Percentiles rank a stretch among this genome's conserved stretches.
phyloP scores from a whole-genome alignment of 2,888 invertebrate species.

The Microctonus hyperodae region DNA sequence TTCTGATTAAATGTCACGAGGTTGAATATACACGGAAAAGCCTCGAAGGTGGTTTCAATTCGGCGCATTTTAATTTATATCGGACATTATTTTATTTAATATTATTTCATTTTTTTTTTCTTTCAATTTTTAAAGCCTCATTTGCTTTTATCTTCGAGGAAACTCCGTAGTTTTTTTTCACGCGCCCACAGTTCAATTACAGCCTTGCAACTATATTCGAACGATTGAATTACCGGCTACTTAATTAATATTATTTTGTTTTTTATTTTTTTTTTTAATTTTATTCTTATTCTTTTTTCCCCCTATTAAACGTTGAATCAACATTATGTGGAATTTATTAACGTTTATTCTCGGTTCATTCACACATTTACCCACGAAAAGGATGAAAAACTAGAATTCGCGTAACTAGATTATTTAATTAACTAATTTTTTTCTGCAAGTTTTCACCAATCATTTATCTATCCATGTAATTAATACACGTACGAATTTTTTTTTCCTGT shows the following conservation, averaged over 20 bases:
- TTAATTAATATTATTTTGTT: conserved; percentile 28
- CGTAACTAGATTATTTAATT: conserved; percentile 11
- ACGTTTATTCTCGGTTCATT: neutral
- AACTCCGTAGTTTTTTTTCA: neutral
- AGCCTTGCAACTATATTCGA: conserved; percentile 9
- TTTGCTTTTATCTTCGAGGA: conserved; percentile 2
- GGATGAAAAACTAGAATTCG: conserved; percentile 47
- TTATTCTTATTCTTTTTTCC: neutral
- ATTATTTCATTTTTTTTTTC: conserved; percentile 4
- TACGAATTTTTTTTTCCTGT: conserved; percentile 39
- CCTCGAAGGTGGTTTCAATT: conserved; percentile 10
- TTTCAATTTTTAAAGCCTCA: neutral
- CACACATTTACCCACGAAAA: conserved; percentile 45
- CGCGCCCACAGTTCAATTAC: conserved; percentile 2
- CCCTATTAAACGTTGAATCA: conserved; percentile 36
- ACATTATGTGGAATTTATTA: neutral
- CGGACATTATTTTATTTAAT: conserved; percentile 3
- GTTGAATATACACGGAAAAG: conserved; percentile 29
- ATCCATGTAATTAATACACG: conserved; percentile 24
- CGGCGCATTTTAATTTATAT: conserved; percentile 29
- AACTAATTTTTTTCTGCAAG: conserved; percentile 29
- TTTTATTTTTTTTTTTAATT: neutral
- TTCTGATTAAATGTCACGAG: conserved; percentile 48
- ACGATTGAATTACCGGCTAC: conserved; percentile 3
- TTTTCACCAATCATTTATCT: conserved; percentile 44